Base-by-base conservation (phyloP, 1,140 invertebrate genomes). In the Bilobella aurantiaca region DNA sequence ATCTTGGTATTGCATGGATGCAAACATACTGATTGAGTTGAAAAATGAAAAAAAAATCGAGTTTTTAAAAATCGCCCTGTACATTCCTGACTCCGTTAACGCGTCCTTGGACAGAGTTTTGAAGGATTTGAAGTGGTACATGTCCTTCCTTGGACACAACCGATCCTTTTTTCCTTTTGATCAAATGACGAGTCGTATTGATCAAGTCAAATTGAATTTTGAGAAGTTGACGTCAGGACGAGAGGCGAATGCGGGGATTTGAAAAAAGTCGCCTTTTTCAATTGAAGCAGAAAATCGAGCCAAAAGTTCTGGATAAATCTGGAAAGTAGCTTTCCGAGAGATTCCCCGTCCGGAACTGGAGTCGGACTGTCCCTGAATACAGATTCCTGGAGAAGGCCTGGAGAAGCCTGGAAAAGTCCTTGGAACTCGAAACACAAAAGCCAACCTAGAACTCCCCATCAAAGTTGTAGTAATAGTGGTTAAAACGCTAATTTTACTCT, bases 151-250 rank as follows among this genome's bases (percentile, higher is more conserved):
- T n/a, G n/a, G n/a, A n/a, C n/a, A n/a, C n/a, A n/a, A n/a, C n/a
- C n/a, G n/a, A n/a, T n/a, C n/a, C n/a, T n/a, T n/a, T n/a, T n/a
- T n/a, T n/a, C n/a, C 12, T 53, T 53, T 23, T 18, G 23, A 23
- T 53, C 5, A 53, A 8, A 53, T 5, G 21, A 5, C 23, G 37
- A 42, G 37, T 12, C 14, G 49, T 23, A 23, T 23, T 53, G 49
- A 53, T 53, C 49, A 53, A 53, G 12, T 53, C 49, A 53, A 53
- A 53, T 53, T 53, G 49, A 53, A 53, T 53, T 53, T 3, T 23
- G 23, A n/a, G n/a, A n/a, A n/a, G n/a, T n/a, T 53, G 49, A 42
- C 8, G 8, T 18, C 34, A 42, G 8, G 34, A 18, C 8, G 18
- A 16, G 21, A 23, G 3, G 14, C 12, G 21, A 53, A 53, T 5